Base-by-base conservation (phyloP, 2,797 vertebrate species). In the Sebastes trivittatus region DNA sequence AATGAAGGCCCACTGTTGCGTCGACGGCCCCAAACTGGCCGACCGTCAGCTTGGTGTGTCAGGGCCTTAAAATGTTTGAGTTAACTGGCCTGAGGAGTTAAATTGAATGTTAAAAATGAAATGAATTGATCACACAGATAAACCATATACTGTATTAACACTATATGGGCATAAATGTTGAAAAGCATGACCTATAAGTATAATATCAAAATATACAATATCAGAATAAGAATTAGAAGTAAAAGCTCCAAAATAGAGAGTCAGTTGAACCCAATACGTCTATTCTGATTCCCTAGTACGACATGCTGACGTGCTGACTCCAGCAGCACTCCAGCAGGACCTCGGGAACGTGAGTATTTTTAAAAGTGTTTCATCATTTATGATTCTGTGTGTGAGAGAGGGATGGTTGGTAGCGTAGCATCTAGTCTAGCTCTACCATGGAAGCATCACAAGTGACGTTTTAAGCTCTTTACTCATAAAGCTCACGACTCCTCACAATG, bases 311-410 rank as follows among this genome's bases (percentile, higher is more conserved):
- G 29, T 87, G 63, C 75, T 77, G 78, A 80, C 64, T 78, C 58
- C 52, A 72, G 72, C 78, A 84, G 74, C 58, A 27, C 65, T 74
- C 11, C 64, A 56, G 70, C 63, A 54, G 46, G 54, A 77, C 59
- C 59, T 58, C 18, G 16, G 52, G 59, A 62, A 61, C 3, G 22
- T 69, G 65, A 56, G 80, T 74, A 64, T 73, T 75, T 84, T 65
- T 56, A 22, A 32, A 76, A 61, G 60, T 55, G 23, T 78, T 86
- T 86, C 75, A 90, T 91, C 36, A 88, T 92, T 89, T 87, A 85
- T 91, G 80, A 67, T 61, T 86, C 73, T 77, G 65, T 88, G 88
- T 92, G 89, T 88, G 66, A 90, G 90, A 93, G 89, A 90, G 86
- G 84, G 72, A 62, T 66, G 87, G 87, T 59, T 80, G 78, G 68